Conservation (phyloP, 2,113 vertebrate genomes). For the Elgaria multicarinata region DNA sequence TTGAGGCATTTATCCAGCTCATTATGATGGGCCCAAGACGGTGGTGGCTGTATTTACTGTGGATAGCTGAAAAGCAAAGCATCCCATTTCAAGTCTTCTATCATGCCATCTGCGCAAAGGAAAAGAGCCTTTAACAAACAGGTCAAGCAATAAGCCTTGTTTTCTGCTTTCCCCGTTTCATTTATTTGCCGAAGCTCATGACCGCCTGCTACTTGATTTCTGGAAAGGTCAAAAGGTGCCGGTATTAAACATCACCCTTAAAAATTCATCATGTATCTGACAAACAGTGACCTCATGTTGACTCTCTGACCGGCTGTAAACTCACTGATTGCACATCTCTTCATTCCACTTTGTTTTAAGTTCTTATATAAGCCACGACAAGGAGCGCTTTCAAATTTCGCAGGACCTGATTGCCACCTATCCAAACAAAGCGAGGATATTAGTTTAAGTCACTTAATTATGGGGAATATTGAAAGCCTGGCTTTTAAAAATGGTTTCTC, state of each 20-base stretch:
- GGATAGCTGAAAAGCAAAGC: conserved; percentile 52
- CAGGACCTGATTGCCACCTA: conserved; percentile 24
- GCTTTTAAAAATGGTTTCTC: neutral
- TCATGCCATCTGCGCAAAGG: conserved; percentile 19
- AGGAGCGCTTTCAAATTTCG: conserved; percentile 65
- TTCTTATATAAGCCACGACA: conserved; percentile 66
- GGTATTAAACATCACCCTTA: conserved; percentile 60
- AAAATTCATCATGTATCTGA: conserved; percentile 67
- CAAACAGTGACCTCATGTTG: conserved; percentile 74
- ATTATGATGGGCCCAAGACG: conserved; percentile 48
- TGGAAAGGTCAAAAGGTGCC: conserved; percentile 72
- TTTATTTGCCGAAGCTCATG: conserved; percentile 64
- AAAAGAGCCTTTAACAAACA: conserved; percentile 42
- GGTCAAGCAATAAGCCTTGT: conserved; percentile 55
- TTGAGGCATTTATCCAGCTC: conserved; percentile 37
- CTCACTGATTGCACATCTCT: conserved; percentile 73
- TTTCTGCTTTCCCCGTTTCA: conserved; percentile 61
- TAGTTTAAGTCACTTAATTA: conserved; percentile 53
- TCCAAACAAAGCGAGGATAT: conserved; percentile 50
- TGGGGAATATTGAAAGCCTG: neutral
- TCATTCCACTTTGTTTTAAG: conserved; percentile 69
- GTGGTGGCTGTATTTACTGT: conserved; percentile 30
- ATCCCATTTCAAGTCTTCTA: conserved; percentile 35
- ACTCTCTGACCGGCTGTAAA: conserved; percentile 70
- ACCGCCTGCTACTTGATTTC: conserved; percentile 53